Conservation (phyloP, 2,888 invertebrate species). For the Oxystoma pomonae region DNA sequence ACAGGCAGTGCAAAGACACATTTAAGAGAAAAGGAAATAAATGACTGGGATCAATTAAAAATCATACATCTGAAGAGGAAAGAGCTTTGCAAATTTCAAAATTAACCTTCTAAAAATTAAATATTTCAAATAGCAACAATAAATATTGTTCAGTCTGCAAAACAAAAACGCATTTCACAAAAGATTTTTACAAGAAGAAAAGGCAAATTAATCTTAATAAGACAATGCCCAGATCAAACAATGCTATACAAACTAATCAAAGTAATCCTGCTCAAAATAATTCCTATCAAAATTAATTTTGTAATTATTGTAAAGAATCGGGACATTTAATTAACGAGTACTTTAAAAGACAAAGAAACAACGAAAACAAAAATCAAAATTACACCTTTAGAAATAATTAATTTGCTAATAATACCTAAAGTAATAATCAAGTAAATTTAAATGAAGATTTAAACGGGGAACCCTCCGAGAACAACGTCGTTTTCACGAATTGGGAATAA, state of each 20-base stretch:
- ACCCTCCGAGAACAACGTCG: slow-evolving; percentile 4
- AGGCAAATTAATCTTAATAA: too few species aligned
- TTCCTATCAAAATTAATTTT: slow-evolving; percentile 14
- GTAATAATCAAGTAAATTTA: neutral
- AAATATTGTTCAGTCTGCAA: slow-evolving; percentile 12
- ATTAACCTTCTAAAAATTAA: neutral
- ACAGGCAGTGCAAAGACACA: slow-evolving; percentile 7
- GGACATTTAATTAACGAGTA: slow-evolving; percentile 21
- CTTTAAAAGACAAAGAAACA: slow-evolving; percentile 16
- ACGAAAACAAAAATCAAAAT: slow-evolving; percentile 3
- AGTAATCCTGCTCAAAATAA: too few species aligned
- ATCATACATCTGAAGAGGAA: slow-evolving; percentile 8
- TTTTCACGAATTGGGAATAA: neutral
- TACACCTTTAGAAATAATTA: neutral
- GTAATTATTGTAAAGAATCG: slow-evolving; percentile 19
- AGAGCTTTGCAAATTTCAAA: slow-evolving; percentile 2
- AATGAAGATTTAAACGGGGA: slow-evolving; percentile 4
- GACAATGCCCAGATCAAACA: slow-evolving; percentile 1
- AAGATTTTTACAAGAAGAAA: too few species aligned
- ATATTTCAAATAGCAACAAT: neutral
- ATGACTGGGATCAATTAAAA: neutral
- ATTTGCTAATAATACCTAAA: neutral
- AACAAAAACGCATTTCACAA: slow-evolving; percentile 10
- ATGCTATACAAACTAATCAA: neutral
- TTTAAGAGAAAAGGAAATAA: neutral